Evolutionary conservation across 2,888 invertebrate genomes (phyloP), one percentile per base, ranked within the genome.

Genomic region (Coleophora deauratella): DNA sequence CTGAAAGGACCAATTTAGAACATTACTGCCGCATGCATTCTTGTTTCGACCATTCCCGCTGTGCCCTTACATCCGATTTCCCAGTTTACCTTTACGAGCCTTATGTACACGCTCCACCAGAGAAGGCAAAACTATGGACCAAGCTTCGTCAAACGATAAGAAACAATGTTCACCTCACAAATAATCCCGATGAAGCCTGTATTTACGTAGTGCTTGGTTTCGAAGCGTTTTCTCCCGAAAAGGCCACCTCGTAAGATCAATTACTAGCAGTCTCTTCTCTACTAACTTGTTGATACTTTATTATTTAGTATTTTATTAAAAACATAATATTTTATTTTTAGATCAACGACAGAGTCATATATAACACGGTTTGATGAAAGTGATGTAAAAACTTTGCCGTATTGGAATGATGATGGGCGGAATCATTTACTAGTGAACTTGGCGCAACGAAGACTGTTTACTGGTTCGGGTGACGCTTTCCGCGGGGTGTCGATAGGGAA

Each of bases 41-140:
- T 35, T 98, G 98, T 72, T 98, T 98, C 63, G 98, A 98, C 78
- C 96, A 96, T 67, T 97, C 98, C 2, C 88, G 96, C 15, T 98
- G 98, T 71, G 95, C 97, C 7, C 78, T 98, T 8, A 94, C 95
- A 0, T 97, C 96, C 0, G 94, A 94, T 1, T 98, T 98, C 66
- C 96, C 96, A 0, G 94, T 98, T 1, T 98, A 93, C 72, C 87
- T 97, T 1, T 98, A 98, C 60, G 94, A 96, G 71, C 93, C 95
- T 0, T 94, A 95, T 63, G 80, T 89, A 28, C 89, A 90, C 64
- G 88, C 90, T 7, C 90, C 93, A 0, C 87, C 93, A 47, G 88
- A 89, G 45, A 66, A 85, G 2, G 91, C 91, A 0, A 93, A 94
- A 63, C 91, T 94, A 0, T 94, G 93, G 70, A 94, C 93, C 0